Base-by-base conservation (phyloP, 2,113 vertebrate genomes). In the Perca schrenkii region DNA sequence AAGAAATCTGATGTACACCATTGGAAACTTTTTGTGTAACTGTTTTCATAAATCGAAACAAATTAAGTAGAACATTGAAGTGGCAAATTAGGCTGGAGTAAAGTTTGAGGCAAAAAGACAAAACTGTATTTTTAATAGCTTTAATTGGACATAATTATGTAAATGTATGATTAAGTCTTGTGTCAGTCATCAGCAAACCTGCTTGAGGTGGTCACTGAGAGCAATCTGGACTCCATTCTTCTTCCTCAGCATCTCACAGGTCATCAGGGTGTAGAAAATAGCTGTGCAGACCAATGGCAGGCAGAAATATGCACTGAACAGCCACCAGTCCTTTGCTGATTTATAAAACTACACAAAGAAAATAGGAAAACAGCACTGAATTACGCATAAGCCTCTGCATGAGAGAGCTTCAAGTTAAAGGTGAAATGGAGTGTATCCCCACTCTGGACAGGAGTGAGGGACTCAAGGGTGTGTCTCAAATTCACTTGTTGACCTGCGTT, bases 221-320 rank as follows among this genome's bases (percentile, higher is more conserved):
- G 97, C 96, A 11, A 98, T 97, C 77, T 97, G 97, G 93, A 97
- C 96, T 2, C 97, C 97, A 2, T 97, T 98, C 93, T 99, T 99
- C 94, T 99, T 99, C 75, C 97, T 94, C 77, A 99, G 93, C 97
- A 99, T 98, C 94, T 99, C 97, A 53, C 97, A 98, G 79, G 98
- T 99, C 98, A 99, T 99, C 86, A 99, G 92, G 28, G 97, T 97
- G 89, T 99, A 99, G 93, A 99, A 99, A 86, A 99, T 70, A 0
- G 96, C 97, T 1, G 98, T 99, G 88, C 97, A 96, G 84, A 95
- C 97, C 94, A 99, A 74, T 0, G 98, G 98, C 81, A 99, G 95
- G 88, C 97, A 99, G 95, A 99, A 99, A 90, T 99, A 99, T 86
- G 97, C 97, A 74, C 97, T 94, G 68, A 99, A 99, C 25, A 99